phyloP scores from a whole-genome alignment of 2,797 vertebrate species.

The Notoglanidium macrostoma region DNA sequence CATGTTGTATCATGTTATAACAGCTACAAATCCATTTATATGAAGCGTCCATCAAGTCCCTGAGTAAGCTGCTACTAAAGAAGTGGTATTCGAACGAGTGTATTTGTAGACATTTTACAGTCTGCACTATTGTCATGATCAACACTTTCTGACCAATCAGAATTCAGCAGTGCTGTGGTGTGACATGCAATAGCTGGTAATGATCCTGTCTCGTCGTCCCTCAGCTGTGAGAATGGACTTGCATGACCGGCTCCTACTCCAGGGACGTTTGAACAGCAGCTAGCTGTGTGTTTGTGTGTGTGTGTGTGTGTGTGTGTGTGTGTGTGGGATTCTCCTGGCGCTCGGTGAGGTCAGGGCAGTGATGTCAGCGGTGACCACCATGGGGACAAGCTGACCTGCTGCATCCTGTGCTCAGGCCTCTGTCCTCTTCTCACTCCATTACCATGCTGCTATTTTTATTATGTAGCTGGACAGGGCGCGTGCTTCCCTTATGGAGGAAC shows the following conservation, averaged over 20 bases:
- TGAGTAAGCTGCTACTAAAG: not conserved
- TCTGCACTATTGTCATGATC: not conserved
- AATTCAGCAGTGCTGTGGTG: not conserved
- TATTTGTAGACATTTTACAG: not conserved
- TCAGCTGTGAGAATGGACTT: not conserved
- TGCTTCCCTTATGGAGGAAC: constrained; percentile 59
- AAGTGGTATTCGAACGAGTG: not conserved
- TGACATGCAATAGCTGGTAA: not conserved
- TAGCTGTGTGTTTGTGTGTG: not conserved
- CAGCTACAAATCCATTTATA: not conserved
- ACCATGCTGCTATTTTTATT: constrained; percentile 76
- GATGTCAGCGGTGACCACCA: constrained; percentile 51
- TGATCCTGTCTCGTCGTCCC: not conserved
- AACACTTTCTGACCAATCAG: constrained; percentile 7
- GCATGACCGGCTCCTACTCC: not conserved
- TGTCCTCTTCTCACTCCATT: constrained; percentile 68
- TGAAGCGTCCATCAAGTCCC: not conserved
- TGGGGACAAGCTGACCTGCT: constrained; percentile 63
- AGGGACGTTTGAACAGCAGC: constrained; percentile 11
- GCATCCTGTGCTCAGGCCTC: constrained; percentile 61
- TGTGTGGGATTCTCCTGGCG: not conserved
- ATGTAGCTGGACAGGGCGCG: constrained; percentile 61
- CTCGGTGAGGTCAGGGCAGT: constrained; percentile 42
- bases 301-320: not conserved
- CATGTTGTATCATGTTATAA: not conserved